Base-by-base conservation (phyloP, 2,113 vertebrate species). In the Rhinichthys klamathensis region DNA sequence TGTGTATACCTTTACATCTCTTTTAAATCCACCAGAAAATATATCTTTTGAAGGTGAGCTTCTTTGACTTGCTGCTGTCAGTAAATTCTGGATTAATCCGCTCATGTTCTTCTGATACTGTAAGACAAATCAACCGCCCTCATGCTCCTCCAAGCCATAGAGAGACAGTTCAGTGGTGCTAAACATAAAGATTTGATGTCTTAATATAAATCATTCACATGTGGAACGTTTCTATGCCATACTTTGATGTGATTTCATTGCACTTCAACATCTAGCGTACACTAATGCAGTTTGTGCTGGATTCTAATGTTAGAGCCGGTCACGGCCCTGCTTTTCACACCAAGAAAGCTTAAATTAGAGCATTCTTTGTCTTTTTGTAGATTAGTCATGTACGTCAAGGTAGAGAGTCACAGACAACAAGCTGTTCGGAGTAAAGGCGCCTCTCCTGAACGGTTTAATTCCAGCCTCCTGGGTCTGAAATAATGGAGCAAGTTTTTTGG, bases 11-110 rank as follows among this genome's bases (percentile, higher is more conserved):
- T 16, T 49, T 75, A 8, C 25, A 75, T 15, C 44, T 15, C 25
- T 75, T 49, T 44, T 54, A 51, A 54, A 54, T 77, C 18, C 16
- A 32, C 27, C 49, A 77, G 49, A 32, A 32, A 77, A 35, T 8
- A 32, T 0, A 23, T 32, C 9, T 32, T n/a, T 69, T 69, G 67
- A 69, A 69, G 67, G 67, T 69, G 67, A 41, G 75, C 6, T 1
- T 25, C 0, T 80, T 63, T 60, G 49, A 86, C 67, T 84, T 84
- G 11, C 21, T 4, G 6, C 30, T 82, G 83, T 87, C 69, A 82
- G 79, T 44, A 82, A 85, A 70, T 21, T 78, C 82, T 56, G 81
- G 8, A 35, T 35, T 82, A 75, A 30, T 83, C 75, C 32, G 87
- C 49, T 76, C 23, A 30, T 32, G n/a, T 38, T 58, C 49, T 18